Evolutionary conservation across 2,797 vertebrate species (phyloP), one percentile per base, ranked within the genome.

Genomic region (Hephaestus fuliginosus): DNA sequence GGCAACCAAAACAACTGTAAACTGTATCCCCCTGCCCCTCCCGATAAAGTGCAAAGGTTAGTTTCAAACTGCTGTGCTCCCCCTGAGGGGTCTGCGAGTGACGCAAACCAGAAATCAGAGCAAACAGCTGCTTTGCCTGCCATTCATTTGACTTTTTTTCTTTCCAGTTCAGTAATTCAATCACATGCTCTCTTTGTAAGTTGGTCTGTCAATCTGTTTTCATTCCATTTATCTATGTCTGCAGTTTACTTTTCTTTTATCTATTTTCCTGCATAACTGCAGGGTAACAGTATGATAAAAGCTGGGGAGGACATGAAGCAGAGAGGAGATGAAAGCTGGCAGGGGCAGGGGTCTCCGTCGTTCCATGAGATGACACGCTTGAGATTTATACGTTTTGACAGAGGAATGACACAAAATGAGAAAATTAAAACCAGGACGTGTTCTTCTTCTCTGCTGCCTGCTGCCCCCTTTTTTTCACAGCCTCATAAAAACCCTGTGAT

Each of bases 351-450:
- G 58, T 80, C 60, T 83, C 55, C 57, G 46, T 76, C 43, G 1
- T 75, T 83, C 78, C 82, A 70, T 82, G 39, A 76, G 62, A 79
- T 60, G 82, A 83, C 80, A 80, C 57, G 20, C 83, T 83, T 62
- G 61, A 89, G 87, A 93, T 94, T 92, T 91, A 92, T 88, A 55
- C 1, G 43, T 92, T 94, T 89, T 83, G 87, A 85, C 48, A 25
- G 48, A 75, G 81, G 52, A 82, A 87, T 95, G 92, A 95, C 90
- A 80, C 90, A 93, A 82, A 93, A 83, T 74, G 71, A 80, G 80
- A 84, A 86, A 85, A 86, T 89, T 84, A 87, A 93, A 95, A 88
- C 84, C 85, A 80, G 90, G 72, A 85, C 68, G 30, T 76, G 76
- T 78, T 89, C 69, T 77, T 83, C 78, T 76, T 80, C 61, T 74